Evolutionary conservation across 2,888 invertebrate species (phyloP).

Genomic region (Andrena fulva): DNA sequence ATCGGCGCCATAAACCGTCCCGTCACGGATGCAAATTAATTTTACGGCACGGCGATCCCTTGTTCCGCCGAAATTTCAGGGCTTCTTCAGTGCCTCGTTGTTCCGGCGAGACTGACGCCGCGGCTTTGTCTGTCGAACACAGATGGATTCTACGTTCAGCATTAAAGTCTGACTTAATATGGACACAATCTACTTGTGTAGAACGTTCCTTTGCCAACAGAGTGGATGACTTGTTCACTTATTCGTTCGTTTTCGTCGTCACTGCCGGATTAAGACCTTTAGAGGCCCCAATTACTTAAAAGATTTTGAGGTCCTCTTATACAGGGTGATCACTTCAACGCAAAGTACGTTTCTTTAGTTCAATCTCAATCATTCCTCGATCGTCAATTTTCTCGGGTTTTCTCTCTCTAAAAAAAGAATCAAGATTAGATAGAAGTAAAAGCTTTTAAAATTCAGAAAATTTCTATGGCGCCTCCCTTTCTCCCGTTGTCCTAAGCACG

Average conservation of each 20-base stretch:
- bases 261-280: not conserved
- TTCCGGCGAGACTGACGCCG: not conserved
- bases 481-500: too few species aligned
- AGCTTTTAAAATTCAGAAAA: too few species aligned
- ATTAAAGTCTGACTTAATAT: not conserved
- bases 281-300: too few species aligned
- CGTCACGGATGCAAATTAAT: constrained; percentile 26
- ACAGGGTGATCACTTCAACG: too few species aligned
- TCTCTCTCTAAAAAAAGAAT: too few species aligned
- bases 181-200: constrained; percentile 16
- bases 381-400: too few species aligned
- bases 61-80: constrained; percentile 3
- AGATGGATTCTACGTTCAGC: not conserved
- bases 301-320: too few species aligned
- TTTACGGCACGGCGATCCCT: constrained; percentile 25
- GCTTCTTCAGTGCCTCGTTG: not conserved
- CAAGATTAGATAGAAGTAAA: too few species aligned
- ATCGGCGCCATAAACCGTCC: constrained; percentile 42
- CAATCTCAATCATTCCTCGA: too few species aligned
- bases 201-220: constrained; percentile 8
- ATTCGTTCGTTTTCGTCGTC: constrained; percentile 35
- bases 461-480: too few species aligned
- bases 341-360: too few species aligned
- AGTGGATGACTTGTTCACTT: constrained; percentile 45
- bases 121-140: not conserved